phyloP scores from a whole-genome alignment of 2,888 invertebrate species.

The Cephalotes varians region DNA sequence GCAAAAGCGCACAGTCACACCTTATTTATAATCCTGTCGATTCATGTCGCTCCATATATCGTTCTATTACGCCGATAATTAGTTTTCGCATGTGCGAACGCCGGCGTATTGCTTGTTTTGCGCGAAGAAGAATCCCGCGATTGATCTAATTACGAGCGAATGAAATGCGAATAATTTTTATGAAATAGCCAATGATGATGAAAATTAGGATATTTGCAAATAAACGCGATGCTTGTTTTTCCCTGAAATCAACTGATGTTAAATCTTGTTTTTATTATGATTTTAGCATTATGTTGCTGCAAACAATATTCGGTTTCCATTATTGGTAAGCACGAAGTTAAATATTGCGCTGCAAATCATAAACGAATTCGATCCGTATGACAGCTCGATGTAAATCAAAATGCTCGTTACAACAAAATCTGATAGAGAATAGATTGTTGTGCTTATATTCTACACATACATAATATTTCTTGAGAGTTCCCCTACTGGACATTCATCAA shows the following conservation, averaged over 20 bases:
- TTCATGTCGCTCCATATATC: constrained; percentile 52
- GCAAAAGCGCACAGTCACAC: constrained; percentile 57
- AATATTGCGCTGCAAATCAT: not conserved
- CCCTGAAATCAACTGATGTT: not conserved
- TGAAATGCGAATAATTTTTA: constrained; percentile 3
- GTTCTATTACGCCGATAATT: constrained; percentile 38
- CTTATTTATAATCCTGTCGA: constrained; percentile 59
- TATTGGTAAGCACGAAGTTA: not conserved
- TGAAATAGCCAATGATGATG: not conserved
- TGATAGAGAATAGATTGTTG: constrained; percentile 15
- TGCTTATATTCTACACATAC: not conserved
- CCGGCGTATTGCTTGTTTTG: not conserved
- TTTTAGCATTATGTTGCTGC: not conserved
- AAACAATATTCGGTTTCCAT: not conserved
- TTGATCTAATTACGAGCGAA: not conserved
- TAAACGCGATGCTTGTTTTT: not conserved
- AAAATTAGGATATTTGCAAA: not conserved
- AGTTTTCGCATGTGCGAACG: constrained; percentile 12
- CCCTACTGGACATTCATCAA: not conserved
- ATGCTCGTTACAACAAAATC: not conserved
- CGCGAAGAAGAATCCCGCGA: not conserved
- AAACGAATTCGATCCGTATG: not conserved
- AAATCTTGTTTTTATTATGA: not conserved
- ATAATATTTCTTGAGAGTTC: not conserved
- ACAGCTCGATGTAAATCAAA: constrained; percentile 3